Percentiles rank a stretch among this genome's conserved stretches.
Evolutionary conservation across 2,888 invertebrate species (phyloP).

Genomic region (Encarsia formosa): DNA sequence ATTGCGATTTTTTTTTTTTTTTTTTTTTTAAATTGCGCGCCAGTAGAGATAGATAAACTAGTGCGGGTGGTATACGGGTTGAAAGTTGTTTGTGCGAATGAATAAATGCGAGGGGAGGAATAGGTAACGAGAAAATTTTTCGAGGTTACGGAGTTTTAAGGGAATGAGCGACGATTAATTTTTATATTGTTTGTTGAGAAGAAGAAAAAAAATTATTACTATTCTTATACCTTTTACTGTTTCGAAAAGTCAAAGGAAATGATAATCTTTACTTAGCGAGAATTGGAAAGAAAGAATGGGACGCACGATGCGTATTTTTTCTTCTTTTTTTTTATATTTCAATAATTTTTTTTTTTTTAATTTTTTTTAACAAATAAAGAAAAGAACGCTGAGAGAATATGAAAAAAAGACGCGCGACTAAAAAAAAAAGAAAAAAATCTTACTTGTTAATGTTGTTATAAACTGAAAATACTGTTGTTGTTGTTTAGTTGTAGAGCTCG

Average conservation of each 20-base stretch:
- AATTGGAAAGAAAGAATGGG: not conserved
- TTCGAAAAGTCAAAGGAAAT: too few species aligned
- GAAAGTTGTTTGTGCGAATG: not conserved
- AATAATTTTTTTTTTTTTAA: conserved; percentile 6
- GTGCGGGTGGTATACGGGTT: too few species aligned
- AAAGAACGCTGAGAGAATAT: conserved; percentile 16
- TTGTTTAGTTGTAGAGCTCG: conserved; percentile 53
- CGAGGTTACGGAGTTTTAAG: conserved; percentile 1
- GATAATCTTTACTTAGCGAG: not conserved
- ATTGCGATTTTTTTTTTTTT: too few species aligned
- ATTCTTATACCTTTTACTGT: too few species aligned
- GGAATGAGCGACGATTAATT: not conserved
- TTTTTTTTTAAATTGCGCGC: too few species aligned
- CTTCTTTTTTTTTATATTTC: conserved; percentile 3
- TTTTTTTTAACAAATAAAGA: not conserved
- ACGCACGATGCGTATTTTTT: not conserved
- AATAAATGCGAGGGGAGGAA: not conserved
- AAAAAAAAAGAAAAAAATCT: too few species aligned
- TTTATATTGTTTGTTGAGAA: too few species aligned
- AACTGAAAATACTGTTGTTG: conserved; percentile 52
- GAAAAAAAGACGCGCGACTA: conserved; percentile 31
- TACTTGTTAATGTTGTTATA: conserved; percentile 53
- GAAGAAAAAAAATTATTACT: too few species aligned
- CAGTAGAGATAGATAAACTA: too few species aligned
- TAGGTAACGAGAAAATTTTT: conserved; percentile 2